These are phyloP conservation scores for Heptranchias perlo DNA, from an alignment of 2,113 vertebrate genomes.

Conservation along the genomic window DNA sequence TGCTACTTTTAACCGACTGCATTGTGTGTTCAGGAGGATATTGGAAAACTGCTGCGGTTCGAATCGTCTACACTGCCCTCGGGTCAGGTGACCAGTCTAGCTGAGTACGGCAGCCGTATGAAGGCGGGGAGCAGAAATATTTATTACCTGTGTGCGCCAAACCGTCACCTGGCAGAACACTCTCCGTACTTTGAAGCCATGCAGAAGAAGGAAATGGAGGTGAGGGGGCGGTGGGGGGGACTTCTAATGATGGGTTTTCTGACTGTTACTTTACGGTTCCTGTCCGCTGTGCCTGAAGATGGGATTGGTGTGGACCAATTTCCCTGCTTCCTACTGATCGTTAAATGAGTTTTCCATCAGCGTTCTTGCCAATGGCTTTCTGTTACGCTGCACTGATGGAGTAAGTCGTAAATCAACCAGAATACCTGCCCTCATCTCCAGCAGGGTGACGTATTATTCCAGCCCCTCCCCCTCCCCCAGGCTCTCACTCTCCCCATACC, in stretches of 20 bases:
- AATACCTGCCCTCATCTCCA: background rate
- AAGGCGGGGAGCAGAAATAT: conserved; percentile 83
- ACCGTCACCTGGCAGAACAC: conserved; percentile 81
- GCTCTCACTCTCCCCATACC: background rate
- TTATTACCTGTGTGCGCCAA: conserved; percentile 89
- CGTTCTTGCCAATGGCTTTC: too few relatives aligned
- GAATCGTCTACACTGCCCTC: conserved; percentile 79
- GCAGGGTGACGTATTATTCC: background rate
- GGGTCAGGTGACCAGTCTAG: conserved; percentile 78
- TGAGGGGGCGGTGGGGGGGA: conserved; percentile 46
- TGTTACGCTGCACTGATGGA: background rate
- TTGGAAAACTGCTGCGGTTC: conserved; percentile 79
- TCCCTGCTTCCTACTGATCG: background rate
- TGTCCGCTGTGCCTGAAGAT: background rate
- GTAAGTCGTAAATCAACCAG: background rate
- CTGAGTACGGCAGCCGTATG: conserved; percentile 81
- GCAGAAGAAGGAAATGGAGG: conserved; percentile 91
- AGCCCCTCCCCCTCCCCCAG: background rate
- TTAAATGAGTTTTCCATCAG: background rate
- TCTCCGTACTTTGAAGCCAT: conserved; percentile 93
- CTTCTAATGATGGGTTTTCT: background rate
- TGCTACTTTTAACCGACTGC: background rate
- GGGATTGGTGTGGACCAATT: background rate
- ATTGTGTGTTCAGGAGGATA: conserved; percentile 70
- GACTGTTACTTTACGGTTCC: too few relatives aligned